Conservation (phyloP, 1,140 invertebrate species). For the Drosophila auraria region DNA sequence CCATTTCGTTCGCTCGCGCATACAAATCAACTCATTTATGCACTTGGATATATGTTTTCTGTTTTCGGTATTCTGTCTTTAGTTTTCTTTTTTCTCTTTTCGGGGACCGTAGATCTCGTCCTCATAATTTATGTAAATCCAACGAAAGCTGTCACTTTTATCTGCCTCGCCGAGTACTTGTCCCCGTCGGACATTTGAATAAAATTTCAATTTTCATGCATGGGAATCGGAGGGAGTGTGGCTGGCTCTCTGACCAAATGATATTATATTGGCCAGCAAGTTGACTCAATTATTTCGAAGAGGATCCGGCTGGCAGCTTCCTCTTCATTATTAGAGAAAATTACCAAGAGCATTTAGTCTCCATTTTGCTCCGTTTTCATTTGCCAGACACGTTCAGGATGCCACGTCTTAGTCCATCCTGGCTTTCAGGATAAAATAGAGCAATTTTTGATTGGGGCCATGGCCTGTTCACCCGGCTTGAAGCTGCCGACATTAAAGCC, state of each 20-base stretch:
- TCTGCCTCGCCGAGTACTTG: constrained; percentile 35
- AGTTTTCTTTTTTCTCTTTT: constrained; percentile 16
- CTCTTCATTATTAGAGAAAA: constrained; percentile 68
- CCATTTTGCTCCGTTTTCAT: not conserved
- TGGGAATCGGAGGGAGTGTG: constrained; percentile 20
- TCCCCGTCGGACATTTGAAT: constrained; percentile 53
- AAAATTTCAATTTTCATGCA: constrained; percentile 80
- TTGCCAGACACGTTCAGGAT: constrained; percentile 53
- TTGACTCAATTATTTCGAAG: constrained; percentile 68
- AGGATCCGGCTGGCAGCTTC: constrained; percentile 11
- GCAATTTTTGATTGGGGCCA: constrained; percentile 49
- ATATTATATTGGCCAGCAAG: constrained; percentile 44
- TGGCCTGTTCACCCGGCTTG: constrained; percentile 7
- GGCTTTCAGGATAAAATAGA: constrained; percentile 39
- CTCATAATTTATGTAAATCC: constrained; percentile 79
- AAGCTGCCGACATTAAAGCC: not conserved
- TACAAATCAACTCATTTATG: constrained; percentile 79
- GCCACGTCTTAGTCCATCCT: constrained; percentile 45
- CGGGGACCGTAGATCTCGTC: constrained; percentile 23
- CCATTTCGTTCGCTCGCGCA: constrained; percentile 57
- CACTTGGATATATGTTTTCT: not conserved
- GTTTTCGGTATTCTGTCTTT: constrained; percentile 2
- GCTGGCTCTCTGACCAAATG: constrained; percentile 30
- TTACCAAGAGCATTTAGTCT: constrained; percentile 40
- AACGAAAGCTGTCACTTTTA: constrained; percentile 49